phyloP scores from a whole-genome alignment of 2,888 invertebrate species.

The Macrophya annulata region DNA sequence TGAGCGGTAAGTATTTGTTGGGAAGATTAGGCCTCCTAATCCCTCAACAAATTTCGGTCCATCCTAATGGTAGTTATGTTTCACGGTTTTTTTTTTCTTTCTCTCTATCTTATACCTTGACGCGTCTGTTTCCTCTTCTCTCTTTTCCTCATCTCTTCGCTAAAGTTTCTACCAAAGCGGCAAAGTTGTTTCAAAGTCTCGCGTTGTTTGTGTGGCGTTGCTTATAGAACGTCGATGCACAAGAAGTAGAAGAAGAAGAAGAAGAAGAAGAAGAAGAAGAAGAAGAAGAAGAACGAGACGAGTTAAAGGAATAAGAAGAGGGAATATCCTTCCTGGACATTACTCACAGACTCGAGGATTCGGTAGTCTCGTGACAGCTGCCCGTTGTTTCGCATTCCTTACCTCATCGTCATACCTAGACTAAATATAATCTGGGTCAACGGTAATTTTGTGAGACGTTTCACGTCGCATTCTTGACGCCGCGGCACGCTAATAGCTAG shows the following conservation, averaged over 20 bases:
- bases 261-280: neutral
- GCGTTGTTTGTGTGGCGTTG: neutral
- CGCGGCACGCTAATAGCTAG: slow-evolving; percentile 44
- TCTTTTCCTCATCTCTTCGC: neutral
- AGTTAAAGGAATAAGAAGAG: neutral
- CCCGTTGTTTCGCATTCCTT: slow-evolving; percentile 51
- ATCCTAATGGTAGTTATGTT: slow-evolving; percentile 35
- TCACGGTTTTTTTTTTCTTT: slow-evolving; percentile 12
- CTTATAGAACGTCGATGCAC: neutral
- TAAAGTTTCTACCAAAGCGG: slow-evolving; percentile 5
- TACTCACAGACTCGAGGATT: neutral
- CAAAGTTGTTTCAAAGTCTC: slow-evolving; percentile 33
- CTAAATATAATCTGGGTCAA: slow-evolving; percentile 58
- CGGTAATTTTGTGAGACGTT: slow-evolving; percentile 53
- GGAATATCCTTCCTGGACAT: slow-evolving; percentile 25
- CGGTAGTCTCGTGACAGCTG: slow-evolving; percentile 48
- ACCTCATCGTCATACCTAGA: slow-evolving; percentile 46
- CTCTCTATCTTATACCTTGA: neutral
- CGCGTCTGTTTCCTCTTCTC: neutral
- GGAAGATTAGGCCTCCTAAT: slow-evolving; percentile 37
- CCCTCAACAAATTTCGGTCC: slow-evolving; percentile 33
- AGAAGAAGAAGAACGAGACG: neutral
- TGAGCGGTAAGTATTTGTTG: slow-evolving; percentile 23
- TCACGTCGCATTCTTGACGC: slow-evolving; percentile 47
- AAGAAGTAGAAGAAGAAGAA: neutral